phyloP scores from a whole-genome alignment of 2,888 invertebrate species.

The Pachliopta kotzebuea region DNA sequence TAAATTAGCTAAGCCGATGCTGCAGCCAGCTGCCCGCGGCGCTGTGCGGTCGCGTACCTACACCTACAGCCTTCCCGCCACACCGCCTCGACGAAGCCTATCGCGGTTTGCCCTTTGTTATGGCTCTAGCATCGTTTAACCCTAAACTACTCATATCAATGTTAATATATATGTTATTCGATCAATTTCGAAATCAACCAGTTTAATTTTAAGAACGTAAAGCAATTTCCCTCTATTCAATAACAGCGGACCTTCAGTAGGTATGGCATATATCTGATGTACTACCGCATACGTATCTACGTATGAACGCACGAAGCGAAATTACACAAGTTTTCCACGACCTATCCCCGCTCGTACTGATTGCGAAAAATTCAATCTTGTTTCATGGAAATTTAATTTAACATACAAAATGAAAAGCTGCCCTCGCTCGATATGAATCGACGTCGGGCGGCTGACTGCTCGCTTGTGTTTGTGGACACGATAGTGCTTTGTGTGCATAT shows the following conservation, averaged over 20 bases:
- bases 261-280: conserved; percentile 24
- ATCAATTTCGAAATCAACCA: background rate
- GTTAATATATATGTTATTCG: background rate
- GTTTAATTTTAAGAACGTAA: conserved; percentile 1
- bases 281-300: conserved; percentile 28
- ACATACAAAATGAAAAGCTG: conserved; percentile 78
- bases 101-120: conserved; percentile 43
- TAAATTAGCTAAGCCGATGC: conserved; percentile 76
- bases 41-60: conserved; percentile 44
- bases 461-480: conserved; percentile 72
- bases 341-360: conserved; percentile 62
- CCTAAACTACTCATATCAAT: conserved; percentile 26
- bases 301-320: conserved; percentile 36
- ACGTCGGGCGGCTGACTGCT: conserved; percentile 70
- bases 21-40: conserved; percentile 52
- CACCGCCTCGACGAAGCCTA: conserved; percentile 31
- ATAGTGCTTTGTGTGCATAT: conserved; percentile 74
- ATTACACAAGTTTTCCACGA: conserved; percentile 51
- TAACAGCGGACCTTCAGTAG: conserved; percentile 5
- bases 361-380: conserved; percentile 81
- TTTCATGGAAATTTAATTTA: conserved; percentile 81
- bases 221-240: background rate
- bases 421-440: conserved; percentile 76
- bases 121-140: conserved; percentile 18
- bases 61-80: conserved; percentile 21